Base-by-base conservation (phyloP, 2,113 vertebrate species). In the Melanerpes formicivorus region DNA sequence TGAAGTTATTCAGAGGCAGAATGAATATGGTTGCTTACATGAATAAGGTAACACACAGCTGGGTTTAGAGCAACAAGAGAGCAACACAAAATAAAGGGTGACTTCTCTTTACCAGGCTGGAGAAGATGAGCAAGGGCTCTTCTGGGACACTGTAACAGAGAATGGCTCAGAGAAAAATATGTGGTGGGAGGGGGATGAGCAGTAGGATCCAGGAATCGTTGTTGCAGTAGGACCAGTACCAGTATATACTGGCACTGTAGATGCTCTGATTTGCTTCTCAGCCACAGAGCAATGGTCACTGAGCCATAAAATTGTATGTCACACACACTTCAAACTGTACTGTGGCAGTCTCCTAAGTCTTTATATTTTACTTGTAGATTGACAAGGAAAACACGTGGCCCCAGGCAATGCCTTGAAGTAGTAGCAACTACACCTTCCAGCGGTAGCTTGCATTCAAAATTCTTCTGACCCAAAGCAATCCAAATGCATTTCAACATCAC, bases 191-290 rank as follows among this genome's bases (percentile, higher is more conserved):
- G 26, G 21, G 84, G 7, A 59, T 11, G 3, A 87, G 34, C 63
- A 91, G 25, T 22, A 75, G 17, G 13, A 65, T 32, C 15, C 32
- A 63, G 22, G 18, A 81, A 42, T 50, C 17, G 30, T 5, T 14
- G 29, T 6, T 86, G 29, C 59, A 87, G 23, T 18, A 60, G 37
- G 60, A 80, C 18, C 46, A 42, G 17, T 50, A 56, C 7, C 5
- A 9, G n/a, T 62, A 5, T 4, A 54, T 12, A 42, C 18, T 27
- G 1, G 5, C 11, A 5, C 19, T 77, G 18, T 25, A 88, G 27
- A 60, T 76, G 50, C 13, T 63, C 27, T 79, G 29, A 70, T 84
- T 76, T 93, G 40, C 52, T 87, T 87, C 34, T 82, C 64, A 79
- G 72, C 7, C 63, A 66, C 4, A 60, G 42, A 58, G 15, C 34